Percentiles rank a stretch among this genome's conserved stretches.
Conservation (phyloP, 2,797 vertebrate species). For the Bradypus variegatus region DNA sequence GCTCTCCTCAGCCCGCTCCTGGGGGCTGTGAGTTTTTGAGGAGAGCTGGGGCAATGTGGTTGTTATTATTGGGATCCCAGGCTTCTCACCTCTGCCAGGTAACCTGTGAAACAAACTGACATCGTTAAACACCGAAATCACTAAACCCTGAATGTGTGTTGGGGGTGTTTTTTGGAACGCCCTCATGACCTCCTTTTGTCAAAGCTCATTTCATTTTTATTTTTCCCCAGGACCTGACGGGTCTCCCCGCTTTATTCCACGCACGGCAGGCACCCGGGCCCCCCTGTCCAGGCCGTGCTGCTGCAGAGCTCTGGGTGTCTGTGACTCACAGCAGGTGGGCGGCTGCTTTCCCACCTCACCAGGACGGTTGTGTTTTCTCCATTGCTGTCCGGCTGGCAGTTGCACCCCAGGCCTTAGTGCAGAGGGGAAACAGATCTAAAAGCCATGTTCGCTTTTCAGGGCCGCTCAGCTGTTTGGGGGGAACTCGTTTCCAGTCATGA, state of each 20-base stretch:
- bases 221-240: conserved; percentile 23
- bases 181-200: conserved; percentile 6
- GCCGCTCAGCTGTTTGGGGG: conserved; percentile 28
- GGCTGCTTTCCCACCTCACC: conserved; percentile 42
- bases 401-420: conserved; percentile 48
- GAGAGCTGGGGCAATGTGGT: conserved; percentile 24
- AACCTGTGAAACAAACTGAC: conserved; percentile 37
- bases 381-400: conserved; percentile 50
- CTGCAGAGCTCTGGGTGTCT: conserved; percentile 36
- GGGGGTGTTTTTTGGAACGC: conserved; percentile 9
- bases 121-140: conserved; percentile 23
- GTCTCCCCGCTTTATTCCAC: neutral
- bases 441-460: conserved; percentile 21
- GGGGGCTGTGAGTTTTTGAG: neutral
- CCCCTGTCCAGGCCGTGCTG: neutral
- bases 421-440: conserved; percentile 46
- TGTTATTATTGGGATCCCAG: conserved; percentile 26
- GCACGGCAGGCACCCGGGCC: neutral
- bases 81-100: conserved; percentile 43
- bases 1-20: neutral
- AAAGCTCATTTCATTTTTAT: conserved; percentile 24
- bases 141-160: neutral
- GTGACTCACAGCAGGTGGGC: conserved; percentile 51
- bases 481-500: conserved; percentile 63
- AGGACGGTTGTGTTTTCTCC: conserved; percentile 46